A percentile compares a stretch with the other conserved stretches of the same genome.
phyloP scores from a whole-genome alignment of 1,140 invertebrate genomes.

The Drosophila pseudoananassae region DNA sequence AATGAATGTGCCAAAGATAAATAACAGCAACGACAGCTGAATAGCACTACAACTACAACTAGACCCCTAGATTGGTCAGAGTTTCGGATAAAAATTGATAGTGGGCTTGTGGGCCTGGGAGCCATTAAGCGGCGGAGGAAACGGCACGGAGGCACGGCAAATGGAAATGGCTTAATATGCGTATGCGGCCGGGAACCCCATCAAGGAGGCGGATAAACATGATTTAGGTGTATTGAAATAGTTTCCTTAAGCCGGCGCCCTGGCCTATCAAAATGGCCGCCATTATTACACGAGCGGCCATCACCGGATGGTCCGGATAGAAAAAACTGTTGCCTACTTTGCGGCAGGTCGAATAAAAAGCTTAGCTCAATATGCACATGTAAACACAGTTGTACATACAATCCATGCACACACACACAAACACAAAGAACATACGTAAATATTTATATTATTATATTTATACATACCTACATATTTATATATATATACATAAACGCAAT shows the following conservation, averaged over 20 bases:
- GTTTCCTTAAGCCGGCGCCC: constrained; percentile 50
- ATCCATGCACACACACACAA: constrained; percentile 23
- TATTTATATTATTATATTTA: constrained; percentile 46
- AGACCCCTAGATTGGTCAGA: constrained; percentile 16
- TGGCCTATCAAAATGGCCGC: constrained; percentile 47
- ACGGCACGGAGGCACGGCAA: constrained; percentile 16
- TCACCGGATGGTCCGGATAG: constrained; percentile 21
- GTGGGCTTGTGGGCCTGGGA: neutral
- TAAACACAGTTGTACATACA: constrained; percentile 55
- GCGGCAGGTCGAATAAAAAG: constrained; percentile 42
- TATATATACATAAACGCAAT: constrained; percentile 29
- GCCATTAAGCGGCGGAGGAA: constrained; percentile 38
- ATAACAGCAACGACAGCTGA: constrained; percentile 80
- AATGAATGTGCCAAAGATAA: constrained; percentile 84
- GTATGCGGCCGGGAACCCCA: constrained; percentile 64
- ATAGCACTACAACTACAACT: constrained; percentile 60
- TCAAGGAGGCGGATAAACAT: constrained; percentile 75
- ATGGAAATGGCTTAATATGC: constrained; percentile 78
- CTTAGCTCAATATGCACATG: constrained; percentile 45
- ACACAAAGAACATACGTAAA: constrained; percentile 28
- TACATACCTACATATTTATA: constrained; percentile 28
- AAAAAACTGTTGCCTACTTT: constrained; percentile 66
- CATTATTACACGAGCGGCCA: constrained; percentile 37
- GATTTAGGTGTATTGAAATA: constrained; percentile 82
- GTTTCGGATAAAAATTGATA: constrained; percentile 15